Evolutionary conservation across 35 echinoderm and acorn worm genomes (phyloP), one percentile per base, ranked within the genome.

Genomic region (Strongylocentrotus purpuratus): DNA sequence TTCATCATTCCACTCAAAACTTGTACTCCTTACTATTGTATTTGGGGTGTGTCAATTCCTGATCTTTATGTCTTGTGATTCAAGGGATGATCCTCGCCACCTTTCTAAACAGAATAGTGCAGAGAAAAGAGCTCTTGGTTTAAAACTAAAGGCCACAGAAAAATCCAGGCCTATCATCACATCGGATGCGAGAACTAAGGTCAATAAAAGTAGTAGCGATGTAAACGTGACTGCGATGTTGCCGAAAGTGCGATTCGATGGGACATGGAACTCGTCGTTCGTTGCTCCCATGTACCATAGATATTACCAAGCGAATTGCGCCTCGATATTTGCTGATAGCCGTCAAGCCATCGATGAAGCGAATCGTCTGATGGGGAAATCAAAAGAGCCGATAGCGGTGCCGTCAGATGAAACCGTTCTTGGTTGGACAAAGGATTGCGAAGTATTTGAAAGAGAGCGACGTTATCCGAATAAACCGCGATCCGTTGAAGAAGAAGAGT

Each of bases 401-500:
- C 96, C 96, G 0, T 93, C 94, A 9, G 96, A 97, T 47, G 46
- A 95, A n/a, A 89, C 46, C n/a, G 94, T 97, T 15, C 85, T 93
- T 5, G 48, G 47, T 88, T 95, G 94, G 93, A 96, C 95, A 6
- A 33, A 85, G 48, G 88, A 97, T 59, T 97, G 97, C 33, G 71
- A 90, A 33, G 52, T 92, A 47, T 97, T 96, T 17, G 85, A 88
- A 52, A 86, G 25, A 5, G 92, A 88, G 52, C 32, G 97, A 32
- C 46, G 48, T 14, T 97, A 97, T 90, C 95, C 95, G 2, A 35
- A 58, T 31, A 92, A 94, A 88, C 97, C 97, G 31, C 85, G 46
- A 31, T 96, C 97, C 31, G 33, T 71, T 33, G 95, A 95, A 50
- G 97, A 97, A 85, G 70, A 86, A 18, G 92, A 96, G 15, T 97